These are phyloP conservation scores for Schlechtendalia chinensis DNA, from an alignment of 1,140 invertebrate species.

Conservation along the genomic window DNA sequence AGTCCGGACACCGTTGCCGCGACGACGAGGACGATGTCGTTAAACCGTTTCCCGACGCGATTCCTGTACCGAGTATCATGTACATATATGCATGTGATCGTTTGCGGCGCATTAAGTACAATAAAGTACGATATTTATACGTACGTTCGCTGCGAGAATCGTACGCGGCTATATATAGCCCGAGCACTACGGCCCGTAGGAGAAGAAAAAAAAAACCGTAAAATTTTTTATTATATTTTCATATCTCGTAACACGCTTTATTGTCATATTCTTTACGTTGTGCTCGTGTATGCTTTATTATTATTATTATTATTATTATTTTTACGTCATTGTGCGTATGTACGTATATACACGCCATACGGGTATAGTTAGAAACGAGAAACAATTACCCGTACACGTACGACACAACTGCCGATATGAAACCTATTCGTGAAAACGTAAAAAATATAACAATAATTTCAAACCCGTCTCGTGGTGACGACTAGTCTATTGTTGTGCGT, in stretches of 20 bases:
- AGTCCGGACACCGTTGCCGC: neutral
- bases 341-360: neutral
- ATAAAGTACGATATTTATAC: neutral
- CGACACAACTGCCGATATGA: neutral
- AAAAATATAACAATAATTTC: too few relatives aligned
- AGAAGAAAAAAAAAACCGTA: neutral
- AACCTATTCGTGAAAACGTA: too few relatives aligned
- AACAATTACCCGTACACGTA: neutral
- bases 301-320: conserved; percentile 6
- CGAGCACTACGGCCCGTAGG: neutral
- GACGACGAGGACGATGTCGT: neutral
- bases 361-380: neutral
- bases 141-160: too few relatives aligned
- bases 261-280: too few relatives aligned
- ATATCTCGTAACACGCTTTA: neutral
- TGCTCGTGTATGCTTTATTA: neutral
- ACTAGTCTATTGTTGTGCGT: too few relatives aligned
- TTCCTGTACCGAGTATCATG: neutral
- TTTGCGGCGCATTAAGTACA: neutral
- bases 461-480: too few relatives aligned
- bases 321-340: neutral
- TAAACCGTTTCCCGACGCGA: neutral
- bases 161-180: too few relatives aligned
- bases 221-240: conserved; percentile 22
- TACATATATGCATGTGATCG: neutral